Base-by-base conservation (phyloP, 2,797 vertebrate species). In the Kryptopterus vitreolus region DNA sequence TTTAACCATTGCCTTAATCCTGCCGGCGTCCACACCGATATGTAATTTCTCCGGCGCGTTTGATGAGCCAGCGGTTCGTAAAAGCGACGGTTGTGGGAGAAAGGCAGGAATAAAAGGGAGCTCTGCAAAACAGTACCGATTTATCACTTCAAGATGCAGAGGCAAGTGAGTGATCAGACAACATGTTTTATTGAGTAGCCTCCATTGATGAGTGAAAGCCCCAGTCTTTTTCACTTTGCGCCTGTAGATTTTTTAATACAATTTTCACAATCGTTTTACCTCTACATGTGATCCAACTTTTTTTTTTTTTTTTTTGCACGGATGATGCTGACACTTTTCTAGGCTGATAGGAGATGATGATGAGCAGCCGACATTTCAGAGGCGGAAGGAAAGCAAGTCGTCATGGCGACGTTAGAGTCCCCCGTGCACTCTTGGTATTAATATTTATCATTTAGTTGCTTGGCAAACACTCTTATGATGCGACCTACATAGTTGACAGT, bases 391-490 rank as follows among this genome's bases (percentile, higher is more conserved):
- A n/a, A 80, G 71, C 5, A 62, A 78, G 84, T 82, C 73, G 62
- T 79, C 82, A 82, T 81, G 81, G 73, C 71, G 76, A 79, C 82
- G 55, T 79, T 70, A n/a, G 82, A 79, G 82, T 77, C 81, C 35
- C n/a, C 18, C 38, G n/a, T 35, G 72, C 78, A 74, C 76, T 85
- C 80, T 4, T 57, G 80, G 79, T 81, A 90, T 93, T 89, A 91
- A 90, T 92, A 94, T 92, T 92, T 87, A 92, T 91, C 83, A 74
- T 86, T 82, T 77, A 83, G 85, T 80, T 88, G 84, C 86, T 85
- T 78, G 86, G 81, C 86, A 87, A 87, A 88, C 87, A 81, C 86
- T 84, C 88, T 33, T 86, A 88, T 88, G 0, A 83, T 20, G 89
- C 83, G 91, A 88, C 86, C 88, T 48, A 35, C 86, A 87, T 86